Base-by-base conservation (phyloP, 2,113 vertebrate species). In the Vicugna pacos region DNA sequence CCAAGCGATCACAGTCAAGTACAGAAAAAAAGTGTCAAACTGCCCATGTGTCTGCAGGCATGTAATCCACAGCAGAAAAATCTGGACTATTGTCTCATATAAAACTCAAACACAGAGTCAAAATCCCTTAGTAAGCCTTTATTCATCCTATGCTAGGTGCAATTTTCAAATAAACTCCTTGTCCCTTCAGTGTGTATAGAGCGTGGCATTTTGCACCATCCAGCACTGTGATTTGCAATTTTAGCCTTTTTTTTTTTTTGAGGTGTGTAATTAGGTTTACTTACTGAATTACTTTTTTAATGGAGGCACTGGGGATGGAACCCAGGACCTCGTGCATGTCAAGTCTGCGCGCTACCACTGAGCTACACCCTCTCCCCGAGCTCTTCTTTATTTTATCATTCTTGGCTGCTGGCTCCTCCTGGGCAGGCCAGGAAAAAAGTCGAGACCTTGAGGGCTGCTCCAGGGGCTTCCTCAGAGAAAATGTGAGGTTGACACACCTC, bases 61-160 rank as follows among this genome's bases (percentile, higher is more conserved):
- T 5, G n/a, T 13, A 56, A 64, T 8, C 20, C 4, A 60, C 0
- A 10, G 2, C 9, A 38, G 6, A 84, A 35, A 14, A 52, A 15
- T 0, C 0, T 12, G 16, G 46, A 35, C 16, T 30, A n/a, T 60
- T 50, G 52, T 16, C 5, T 28, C 26, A 28, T 0, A 12, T 13
- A 62, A 62, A 84, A 91, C 48, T 11, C 24, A 56, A 56, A 42
- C 5, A 14, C 7, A 3, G 12, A 2, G 4, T 26, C 30, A 80
- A 81, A 60, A 13, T 10, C 22, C 12, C 54, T 30, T 58, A 1
- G 64, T n/a, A 3, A 30, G 15, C 10, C 54, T 20, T 24, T 8
- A 17, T 16, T 64, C 20, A 35, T 19, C 50, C 12, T 3, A 6
- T 0, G 8, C 1, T 16, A 4, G 0, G 0, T 13, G 35, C 35